A percentile compares a stretch with the other conserved stretches of the same genome.
phyloP scores from a whole-genome alignment of 2,797 vertebrate genomes.

The Siniperca obscura region DNA sequence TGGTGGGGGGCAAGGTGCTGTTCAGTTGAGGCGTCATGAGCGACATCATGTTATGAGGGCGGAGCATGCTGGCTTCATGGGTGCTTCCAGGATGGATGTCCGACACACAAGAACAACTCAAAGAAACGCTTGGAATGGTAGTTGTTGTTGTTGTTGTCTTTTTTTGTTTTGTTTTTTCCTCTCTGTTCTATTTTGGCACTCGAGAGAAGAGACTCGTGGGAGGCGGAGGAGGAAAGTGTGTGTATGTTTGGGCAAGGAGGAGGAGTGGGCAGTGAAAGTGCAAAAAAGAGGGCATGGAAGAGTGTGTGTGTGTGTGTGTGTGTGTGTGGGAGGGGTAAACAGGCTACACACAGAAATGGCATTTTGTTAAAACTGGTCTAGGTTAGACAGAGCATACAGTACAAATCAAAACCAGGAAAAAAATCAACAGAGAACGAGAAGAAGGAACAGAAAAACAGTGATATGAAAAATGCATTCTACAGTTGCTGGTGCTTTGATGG shows the following conservation, averaged over 20 bases:
- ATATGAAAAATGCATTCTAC: conserved; percentile 89
- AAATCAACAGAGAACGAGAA: conserved; percentile 71
- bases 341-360: conserved; percentile 90
- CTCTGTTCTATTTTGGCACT: conserved; percentile 89
- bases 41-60: conserved; percentile 90
- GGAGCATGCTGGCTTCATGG: conserved; percentile 90
- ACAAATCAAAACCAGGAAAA: conserved; percentile 84
- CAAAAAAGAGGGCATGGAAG: conserved; percentile 81
- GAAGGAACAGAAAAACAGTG: conserved; percentile 83
- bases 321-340: conserved; percentile 79
- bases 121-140: conserved; percentile 87
- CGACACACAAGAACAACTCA: conserved; percentile 88
- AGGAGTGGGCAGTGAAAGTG: conserved; percentile 85
- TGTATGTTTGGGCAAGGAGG: conserved; percentile 73
- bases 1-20: conserved; percentile 78
- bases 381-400: conserved; percentile 86
- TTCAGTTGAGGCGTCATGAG: conserved; percentile 89
- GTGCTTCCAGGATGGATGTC: conserved; percentile 88
- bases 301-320: conserved; percentile 59
- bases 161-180: conserved; percentile 42
- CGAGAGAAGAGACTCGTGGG: conserved; percentile 83
- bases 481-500: conserved; percentile 87
- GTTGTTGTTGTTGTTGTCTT: conserved; percentile 59
- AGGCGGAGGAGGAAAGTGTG: conserved; percentile 77
- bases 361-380: conserved; percentile 87